phyloP scores from a whole-genome alignment of 1,140 invertebrate genomes.

The Drusus annulatus region DNA sequence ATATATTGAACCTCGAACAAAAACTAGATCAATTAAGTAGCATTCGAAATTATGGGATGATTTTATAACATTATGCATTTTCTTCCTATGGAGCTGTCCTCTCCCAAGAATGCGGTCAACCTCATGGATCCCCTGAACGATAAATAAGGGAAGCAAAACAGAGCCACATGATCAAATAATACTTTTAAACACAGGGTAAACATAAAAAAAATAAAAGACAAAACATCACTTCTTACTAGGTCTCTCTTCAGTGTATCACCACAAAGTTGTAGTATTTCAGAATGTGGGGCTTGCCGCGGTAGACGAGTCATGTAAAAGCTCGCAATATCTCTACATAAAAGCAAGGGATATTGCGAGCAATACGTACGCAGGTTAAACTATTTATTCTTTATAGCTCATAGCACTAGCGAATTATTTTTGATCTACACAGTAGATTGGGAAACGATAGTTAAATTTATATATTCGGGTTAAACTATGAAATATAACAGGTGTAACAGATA shows the following conservation, averaged over 20 bases:
- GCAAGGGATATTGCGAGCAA: too few species aligned
- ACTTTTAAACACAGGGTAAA: neutral
- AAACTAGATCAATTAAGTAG: too few species aligned
- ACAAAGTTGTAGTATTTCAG: neutral
- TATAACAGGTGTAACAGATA: too few species aligned
- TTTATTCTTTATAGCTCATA: too few species aligned
- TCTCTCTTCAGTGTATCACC: neutral
- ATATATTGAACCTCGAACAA: too few species aligned
- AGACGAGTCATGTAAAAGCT: neutral
- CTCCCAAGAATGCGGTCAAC: conserved; percentile 26
- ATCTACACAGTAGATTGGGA: too few species aligned
- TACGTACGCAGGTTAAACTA: too few species aligned
- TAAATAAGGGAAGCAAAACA: neutral
- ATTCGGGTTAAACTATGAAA: too few species aligned
- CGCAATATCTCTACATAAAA: neutral
- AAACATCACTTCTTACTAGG: neutral
- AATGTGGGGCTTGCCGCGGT: neutral
- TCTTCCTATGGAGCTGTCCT: conserved; percentile 6
- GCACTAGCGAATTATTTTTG: too few species aligned
- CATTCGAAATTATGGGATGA: too few species aligned
- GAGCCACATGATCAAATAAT: neutral
- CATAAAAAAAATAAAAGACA: neutral
- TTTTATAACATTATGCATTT: neutral
- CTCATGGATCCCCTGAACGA: conserved; percentile 2
- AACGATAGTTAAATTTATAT: too few species aligned